Evolutionary conservation across 2,888 invertebrate species (phyloP), one percentile per base, ranked within the genome.

Genomic region (Furcula furcula): DNA sequence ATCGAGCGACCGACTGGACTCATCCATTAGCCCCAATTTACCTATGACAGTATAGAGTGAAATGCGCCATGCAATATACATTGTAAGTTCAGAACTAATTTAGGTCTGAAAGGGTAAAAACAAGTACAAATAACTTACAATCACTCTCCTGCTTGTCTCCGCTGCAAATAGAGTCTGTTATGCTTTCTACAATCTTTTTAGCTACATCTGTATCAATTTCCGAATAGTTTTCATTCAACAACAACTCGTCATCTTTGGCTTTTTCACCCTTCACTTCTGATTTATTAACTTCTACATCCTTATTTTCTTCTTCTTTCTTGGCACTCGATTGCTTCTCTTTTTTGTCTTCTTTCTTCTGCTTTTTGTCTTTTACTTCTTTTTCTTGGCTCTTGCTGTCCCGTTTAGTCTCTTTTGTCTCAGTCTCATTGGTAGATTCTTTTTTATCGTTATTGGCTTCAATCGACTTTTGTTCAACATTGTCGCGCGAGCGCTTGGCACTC

Each of bases 141-240:
- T 91, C 90, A 91, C 91, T 89, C 76, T 95, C 94, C 66, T 81
- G 77, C 69, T 94, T 94, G 28, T 95, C 95, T 23, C 95, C 94
- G 35, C 92, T 92, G 21, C 92, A 91, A 44, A 93, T 92, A 0
- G 92, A 94, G 59, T 94, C 95, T 0, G 95, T 95, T 30, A 97
- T 94, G 56, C 94, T 94, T 72, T 97, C 97, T 1, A 97, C 96
- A 46, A 97, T 95, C 82, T 97, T 97, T 77, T 97, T 97, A 3
- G 96, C 97, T 54, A 96, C 96, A 59, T 95, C 95, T 4, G 95
- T 93, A 63, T 94, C 94, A 40, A 93, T 87, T 44, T 90, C 89
- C 6, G 89, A 83, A 55, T 88, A 88, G 50, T 80, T 85, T 38
- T 87, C 88, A 57, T 83, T 83, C 32, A 86, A 53, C 35, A 87